Evolutionary conservation across 2,113 vertebrate species (phyloP).

Genomic region (Tympanuchus pallidicinctus): DNA sequence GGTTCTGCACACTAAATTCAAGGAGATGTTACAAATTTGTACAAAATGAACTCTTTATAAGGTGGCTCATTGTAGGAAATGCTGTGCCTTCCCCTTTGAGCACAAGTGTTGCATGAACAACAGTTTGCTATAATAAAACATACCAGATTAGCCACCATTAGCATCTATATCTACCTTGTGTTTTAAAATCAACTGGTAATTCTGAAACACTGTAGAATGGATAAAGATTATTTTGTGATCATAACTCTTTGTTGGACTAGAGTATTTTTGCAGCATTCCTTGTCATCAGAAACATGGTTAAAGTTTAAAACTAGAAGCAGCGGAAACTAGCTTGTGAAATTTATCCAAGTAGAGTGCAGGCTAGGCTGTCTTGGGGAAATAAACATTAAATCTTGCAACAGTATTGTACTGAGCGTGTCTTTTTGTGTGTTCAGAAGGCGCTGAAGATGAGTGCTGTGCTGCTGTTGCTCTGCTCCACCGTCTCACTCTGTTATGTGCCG

Average conservation of each 20-base stretch:
- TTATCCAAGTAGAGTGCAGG: constrained; percentile 91
- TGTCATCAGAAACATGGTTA: constrained; percentile 96
- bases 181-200: constrained; percentile 88
- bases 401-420: constrained; percentile 60
- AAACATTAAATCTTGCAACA: constrained; percentile 95
- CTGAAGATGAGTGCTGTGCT: fast-evolving
- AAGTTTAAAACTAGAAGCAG: constrained; percentile 91
- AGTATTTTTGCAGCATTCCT: constrained; percentile 98
- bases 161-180: constrained; percentile 90
- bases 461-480: too few relatives aligned
- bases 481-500: fast-evolving
- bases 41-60: constrained; percentile 86
- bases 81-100: constrained; percentile 89
- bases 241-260: constrained; percentile 98
- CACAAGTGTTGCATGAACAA: constrained; percentile 93
- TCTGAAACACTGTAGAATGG: constrained; percentile 96
- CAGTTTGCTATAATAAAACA: constrained; percentile 90
- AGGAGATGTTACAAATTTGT: constrained; percentile 82
- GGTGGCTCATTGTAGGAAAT: constrained; percentile 89
- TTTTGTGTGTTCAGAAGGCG: neutral
- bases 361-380: constrained; percentile 98
- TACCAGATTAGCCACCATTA: constrained; percentile 86
- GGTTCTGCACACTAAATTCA: constrained; percentile 83
- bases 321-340: constrained; percentile 90
- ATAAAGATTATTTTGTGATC: constrained; percentile 97